These are phyloP conservation scores for Alloscopus bannaensis DNA, from an alignment of 2,888 invertebrate genomes.

Conservation along the genomic window DNA sequence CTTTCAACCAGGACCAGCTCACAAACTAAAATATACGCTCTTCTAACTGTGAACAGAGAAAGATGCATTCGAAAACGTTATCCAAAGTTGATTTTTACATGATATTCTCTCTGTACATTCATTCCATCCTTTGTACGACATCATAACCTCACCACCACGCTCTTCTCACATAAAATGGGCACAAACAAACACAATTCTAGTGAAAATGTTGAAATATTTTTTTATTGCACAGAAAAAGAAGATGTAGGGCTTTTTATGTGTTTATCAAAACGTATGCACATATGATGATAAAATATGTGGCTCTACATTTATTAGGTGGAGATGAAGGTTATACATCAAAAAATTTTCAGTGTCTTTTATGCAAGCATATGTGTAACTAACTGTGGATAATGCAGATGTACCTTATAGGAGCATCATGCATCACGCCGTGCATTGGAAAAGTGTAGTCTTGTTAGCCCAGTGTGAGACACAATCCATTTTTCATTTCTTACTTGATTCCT, in stretches of 20 bases:
- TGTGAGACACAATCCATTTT: constrained; percentile 72
- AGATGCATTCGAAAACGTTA: neutral
- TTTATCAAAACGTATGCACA: constrained; percentile 5
- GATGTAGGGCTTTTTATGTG: constrained; percentile 13
- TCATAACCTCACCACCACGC: neutral
- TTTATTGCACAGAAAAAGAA: constrained; percentile 9
- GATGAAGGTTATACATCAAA: constrained; percentile 15
- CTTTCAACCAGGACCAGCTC: neutral
- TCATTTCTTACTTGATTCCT: constrained; percentile 69
- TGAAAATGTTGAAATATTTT: constrained; percentile 6
- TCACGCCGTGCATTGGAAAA: constrained; percentile 36
- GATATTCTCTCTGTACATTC: constrained; percentile 6
- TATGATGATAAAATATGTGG: neutral
- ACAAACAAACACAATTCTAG: constrained; percentile 20
- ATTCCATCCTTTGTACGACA: neutral
- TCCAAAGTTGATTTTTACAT: neutral
- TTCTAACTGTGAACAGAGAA: neutral
- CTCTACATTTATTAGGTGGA: neutral
- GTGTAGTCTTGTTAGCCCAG: constrained; percentile 50
- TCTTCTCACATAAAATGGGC: neutral
- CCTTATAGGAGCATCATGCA: too few species aligned
- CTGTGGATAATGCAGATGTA: neutral
- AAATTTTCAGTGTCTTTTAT: neutral
- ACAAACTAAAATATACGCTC: neutral
- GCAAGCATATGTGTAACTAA: neutral